A percentile compares a stretch with the other conserved stretches of the same genome.
Conservation (phyloP, 2,113 vertebrate species). For the Pholis gunnellus region DNA sequence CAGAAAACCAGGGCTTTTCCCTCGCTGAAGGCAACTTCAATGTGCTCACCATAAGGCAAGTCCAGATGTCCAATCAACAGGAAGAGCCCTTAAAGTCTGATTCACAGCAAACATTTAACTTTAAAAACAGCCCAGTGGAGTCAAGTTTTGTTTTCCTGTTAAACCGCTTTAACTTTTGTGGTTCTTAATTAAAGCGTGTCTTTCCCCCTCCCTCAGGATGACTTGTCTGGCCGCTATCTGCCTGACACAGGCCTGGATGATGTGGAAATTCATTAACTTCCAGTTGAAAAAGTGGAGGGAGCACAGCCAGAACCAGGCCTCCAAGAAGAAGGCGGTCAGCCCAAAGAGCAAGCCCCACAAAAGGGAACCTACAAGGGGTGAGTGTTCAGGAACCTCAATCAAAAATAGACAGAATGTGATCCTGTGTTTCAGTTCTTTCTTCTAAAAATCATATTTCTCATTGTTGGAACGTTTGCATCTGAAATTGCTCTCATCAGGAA, state of each 20-base stretch:
- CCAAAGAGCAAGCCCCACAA: conserved; percentile 85
- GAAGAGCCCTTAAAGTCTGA: background rate
- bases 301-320: conserved; percentile 85
- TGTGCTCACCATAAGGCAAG: conserved; percentile 86
- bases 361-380: conserved; percentile 83
- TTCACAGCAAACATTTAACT: background rate
- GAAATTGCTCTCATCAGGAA: background rate
- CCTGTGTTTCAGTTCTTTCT: background rate
- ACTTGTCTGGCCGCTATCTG: conserved; percentile 88
- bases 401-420: background rate
- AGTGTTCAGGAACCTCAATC: conserved; percentile 39
- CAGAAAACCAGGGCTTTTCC: conserved; percentile 86
- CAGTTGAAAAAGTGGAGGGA: conserved; percentile 90
- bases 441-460: background rate
- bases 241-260: conserved; percentile 91
- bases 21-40: conserved; percentile 87
- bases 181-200: conserved; percentile 8
- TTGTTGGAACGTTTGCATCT: background rate
- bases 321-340: conserved; percentile 83
- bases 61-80: background rate
- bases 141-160: conserved; percentile 4
- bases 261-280: conserved; percentile 92
- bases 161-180: background rate
- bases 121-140: background rate
- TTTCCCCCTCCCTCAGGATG: conserved; percentile 76